phyloP scores from a whole-genome alignment of 2,113 vertebrate species.

The Ageneiosus marmoratus region DNA sequence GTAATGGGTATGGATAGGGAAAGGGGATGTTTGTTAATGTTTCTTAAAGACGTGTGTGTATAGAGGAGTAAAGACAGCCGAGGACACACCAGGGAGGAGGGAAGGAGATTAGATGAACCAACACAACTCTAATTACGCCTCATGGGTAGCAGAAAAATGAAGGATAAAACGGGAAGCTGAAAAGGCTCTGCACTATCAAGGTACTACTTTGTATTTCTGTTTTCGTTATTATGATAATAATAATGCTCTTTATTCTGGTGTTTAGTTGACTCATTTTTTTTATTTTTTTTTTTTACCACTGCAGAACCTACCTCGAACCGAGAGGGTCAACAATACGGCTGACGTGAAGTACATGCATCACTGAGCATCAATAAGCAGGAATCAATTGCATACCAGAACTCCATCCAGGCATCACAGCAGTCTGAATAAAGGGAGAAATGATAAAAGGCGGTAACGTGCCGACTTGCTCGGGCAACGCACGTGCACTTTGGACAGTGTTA shows the following conservation, averaged over 20 bases:
- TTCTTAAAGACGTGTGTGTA: conserved; percentile 15
- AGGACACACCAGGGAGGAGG: conserved; percentile 32
- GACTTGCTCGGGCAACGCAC: conserved; percentile 2
- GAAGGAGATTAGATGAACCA: conserved; percentile 45
- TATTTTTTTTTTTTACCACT: too few relatives aligned
- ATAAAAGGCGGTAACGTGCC: conserved; percentile 12
- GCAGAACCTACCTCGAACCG: not conserved
- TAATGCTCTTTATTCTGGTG: not conserved
- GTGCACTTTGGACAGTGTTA: conserved; percentile 37
- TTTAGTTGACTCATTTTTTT: not conserved
- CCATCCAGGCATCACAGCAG: conserved; percentile 30
- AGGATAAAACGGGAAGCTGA: not conserved
- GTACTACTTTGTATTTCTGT: not conserved
- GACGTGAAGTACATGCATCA: not conserved
- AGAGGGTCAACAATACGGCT: not conserved
- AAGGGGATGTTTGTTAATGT: conserved; percentile 7
- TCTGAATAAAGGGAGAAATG: conserved; percentile 18
- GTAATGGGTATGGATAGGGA: not conserved
- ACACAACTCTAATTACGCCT: conserved; percentile 33
- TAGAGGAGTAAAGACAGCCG: conserved; percentile 3
- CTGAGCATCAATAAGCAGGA: not conserved
- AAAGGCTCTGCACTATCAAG: too few relatives aligned
- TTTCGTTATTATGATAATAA: not conserved
- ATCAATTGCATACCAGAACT: conserved; percentile 6
- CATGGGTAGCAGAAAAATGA: conserved; percentile 19